A percentile compares a stretch with the other conserved stretches of the same genome.
Conservation (phyloP, 1,140 invertebrate genomes). For the Halyomorpha halys region DNA sequence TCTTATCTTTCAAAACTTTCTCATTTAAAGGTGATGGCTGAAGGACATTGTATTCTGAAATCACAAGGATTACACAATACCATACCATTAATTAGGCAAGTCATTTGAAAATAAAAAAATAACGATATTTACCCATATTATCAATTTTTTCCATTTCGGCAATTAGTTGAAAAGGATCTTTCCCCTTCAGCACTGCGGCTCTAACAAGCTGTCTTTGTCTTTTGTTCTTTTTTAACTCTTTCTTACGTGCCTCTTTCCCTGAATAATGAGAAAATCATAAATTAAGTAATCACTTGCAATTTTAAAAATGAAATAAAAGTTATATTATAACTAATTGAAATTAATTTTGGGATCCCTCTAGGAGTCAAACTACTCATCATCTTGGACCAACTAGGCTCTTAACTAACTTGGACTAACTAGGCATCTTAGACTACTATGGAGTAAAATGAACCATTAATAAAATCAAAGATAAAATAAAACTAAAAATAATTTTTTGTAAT, state of each 20-base stretch:
- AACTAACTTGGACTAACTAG: too few species aligned
- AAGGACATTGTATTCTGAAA: constrained; percentile 86
- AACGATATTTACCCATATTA: constrained; percentile 71
- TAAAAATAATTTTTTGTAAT: too few species aligned
- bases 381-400: too few species aligned
- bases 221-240: constrained; percentile 97
- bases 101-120: too few species aligned
- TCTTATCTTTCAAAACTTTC: constrained; percentile 92
- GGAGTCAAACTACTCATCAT: too few species aligned
- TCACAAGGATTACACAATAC: background rate
- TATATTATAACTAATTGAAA: constrained; percentile 8
- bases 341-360: too few species aligned
- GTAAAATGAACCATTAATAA: too few species aligned
- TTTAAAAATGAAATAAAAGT: background rate
- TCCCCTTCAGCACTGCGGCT: constrained; percentile 94
- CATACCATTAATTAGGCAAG: too few species aligned
- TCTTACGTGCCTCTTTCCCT: constrained; percentile 96
- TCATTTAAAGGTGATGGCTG: constrained; percentile 89
- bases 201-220: constrained; percentile 89
- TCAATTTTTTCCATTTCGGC: constrained; percentile 96
- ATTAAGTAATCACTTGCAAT: background rate
- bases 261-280: constrained; percentile 15
- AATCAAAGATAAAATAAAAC: too few species aligned
- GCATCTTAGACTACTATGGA: too few species aligned
- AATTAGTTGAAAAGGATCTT: constrained; percentile 88